Conservation (phyloP, 35 echinoderm and acorn worm genomes). For the Ophioderma brevispina region DNA sequence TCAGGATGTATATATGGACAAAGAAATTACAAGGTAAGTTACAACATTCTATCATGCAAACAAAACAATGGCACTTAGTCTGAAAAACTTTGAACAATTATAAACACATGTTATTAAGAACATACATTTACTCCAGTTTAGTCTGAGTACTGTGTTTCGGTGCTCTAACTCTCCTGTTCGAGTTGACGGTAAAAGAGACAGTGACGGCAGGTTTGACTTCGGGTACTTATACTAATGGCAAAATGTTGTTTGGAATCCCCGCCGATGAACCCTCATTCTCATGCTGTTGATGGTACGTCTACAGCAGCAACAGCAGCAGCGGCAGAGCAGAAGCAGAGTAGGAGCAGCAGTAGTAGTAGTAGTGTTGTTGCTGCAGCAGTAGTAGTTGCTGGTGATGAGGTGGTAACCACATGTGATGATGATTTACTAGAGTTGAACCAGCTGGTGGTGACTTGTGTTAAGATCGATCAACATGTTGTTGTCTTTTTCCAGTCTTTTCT, state of each 20-base stretch:
- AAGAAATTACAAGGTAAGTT: no score
- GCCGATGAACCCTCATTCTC: neutral
- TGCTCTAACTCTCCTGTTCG: slow-evolving; percentile 73
- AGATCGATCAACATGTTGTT: neutral
- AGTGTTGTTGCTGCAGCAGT: neutral
- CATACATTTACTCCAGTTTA: slow-evolving; percentile 80
- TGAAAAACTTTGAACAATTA: no score
- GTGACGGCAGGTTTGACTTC: slow-evolving; percentile 17
- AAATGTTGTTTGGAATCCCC: neutral
- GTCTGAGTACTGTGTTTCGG: slow-evolving; percentile 74
- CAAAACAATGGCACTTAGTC: no score
- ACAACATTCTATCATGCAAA: no score
- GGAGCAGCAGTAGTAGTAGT: neutral
- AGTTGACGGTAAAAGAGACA: slow-evolving; percentile 48
- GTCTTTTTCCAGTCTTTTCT: neutral
- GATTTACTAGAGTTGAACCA: neutral
- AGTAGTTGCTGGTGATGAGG: neutral
- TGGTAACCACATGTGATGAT: neutral
- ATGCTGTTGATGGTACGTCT: neutral
- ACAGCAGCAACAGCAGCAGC: neutral
- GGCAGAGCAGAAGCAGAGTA: no score
- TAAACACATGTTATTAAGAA: no score
- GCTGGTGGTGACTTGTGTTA: neutral
- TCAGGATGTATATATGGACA: no score
- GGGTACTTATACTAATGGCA: neutral